phyloP scores from a whole-genome alignment of 2,797 vertebrate species.

The Darevskia mixta region DNA sequence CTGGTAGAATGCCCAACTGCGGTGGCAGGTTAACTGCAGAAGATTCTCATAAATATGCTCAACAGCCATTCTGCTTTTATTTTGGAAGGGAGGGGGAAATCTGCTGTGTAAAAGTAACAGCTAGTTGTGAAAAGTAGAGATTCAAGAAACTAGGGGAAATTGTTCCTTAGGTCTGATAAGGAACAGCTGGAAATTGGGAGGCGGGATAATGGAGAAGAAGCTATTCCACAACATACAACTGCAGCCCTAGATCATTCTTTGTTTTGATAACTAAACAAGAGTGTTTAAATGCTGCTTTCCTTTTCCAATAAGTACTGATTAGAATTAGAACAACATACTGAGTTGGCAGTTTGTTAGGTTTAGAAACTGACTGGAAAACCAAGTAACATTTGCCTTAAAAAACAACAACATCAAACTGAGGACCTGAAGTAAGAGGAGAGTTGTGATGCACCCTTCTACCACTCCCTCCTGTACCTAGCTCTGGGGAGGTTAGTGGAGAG shows the following conservation, averaged over 20 bases:
- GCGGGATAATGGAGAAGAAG: neutral
- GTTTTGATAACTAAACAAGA: neutral
- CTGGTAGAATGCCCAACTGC: slow-evolving; percentile 5
- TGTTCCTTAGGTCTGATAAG: neutral
- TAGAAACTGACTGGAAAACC: neutral
- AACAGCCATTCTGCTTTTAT: neutral
- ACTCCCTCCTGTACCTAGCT: no score
- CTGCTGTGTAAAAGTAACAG: neutral
- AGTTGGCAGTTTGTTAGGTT: neutral
- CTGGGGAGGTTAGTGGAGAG: no score
- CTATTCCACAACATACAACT: neutral
- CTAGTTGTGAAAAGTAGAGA: neutral
- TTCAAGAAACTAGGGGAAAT: neutral
- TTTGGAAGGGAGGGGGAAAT: slow-evolving; percentile 19
- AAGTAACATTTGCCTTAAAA: neutral
- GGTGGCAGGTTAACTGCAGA: slow-evolving; percentile 31
- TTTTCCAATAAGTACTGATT: neutral
- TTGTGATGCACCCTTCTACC: no score
- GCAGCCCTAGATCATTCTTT: neutral
- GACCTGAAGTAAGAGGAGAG: neutral
- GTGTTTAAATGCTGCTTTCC: neutral
- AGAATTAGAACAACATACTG: neutral
- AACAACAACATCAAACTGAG: neutral
- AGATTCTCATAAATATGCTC: neutral
- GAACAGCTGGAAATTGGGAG: neutral